These are phyloP conservation scores for Reinhardtius hippoglossoides DNA, from an alignment of 2,113 vertebrate genomes.

Conservation along the genomic window DNA sequence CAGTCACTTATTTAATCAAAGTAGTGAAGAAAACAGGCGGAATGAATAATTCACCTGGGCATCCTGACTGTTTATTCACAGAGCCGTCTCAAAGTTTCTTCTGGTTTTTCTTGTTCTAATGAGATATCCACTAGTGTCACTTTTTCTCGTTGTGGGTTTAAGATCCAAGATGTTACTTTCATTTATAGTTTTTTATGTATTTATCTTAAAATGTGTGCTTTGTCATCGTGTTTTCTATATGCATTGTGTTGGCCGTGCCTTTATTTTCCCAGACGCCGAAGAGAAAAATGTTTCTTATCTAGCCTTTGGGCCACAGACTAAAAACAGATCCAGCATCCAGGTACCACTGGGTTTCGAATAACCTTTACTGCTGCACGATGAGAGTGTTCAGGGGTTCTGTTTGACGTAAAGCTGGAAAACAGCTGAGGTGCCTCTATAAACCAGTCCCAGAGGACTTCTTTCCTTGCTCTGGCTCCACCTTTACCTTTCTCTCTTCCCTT, in stretches of 20 bases:
- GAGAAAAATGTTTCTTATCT: slow-evolving; percentile 45
- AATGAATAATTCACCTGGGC: slow-evolving; percentile 1
- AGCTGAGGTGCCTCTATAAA: slow-evolving; percentile 57
- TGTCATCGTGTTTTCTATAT: slow-evolving; percentile 1
- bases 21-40: slow-evolving; percentile 9
- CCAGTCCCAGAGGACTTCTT: slow-evolving; percentile 36
- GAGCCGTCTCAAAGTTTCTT: slow-evolving; percentile 8
- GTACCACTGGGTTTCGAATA: slow-evolving; percentile 58
- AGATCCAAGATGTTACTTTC: not conserved
- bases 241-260: slow-evolving; percentile 10
- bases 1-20: not conserved
- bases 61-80: not conserved
- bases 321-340: slow-evolving; percentile 54
- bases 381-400: slow-evolving; percentile 52
- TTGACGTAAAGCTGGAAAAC: slow-evolving; percentile 61
- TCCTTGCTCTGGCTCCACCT: slow-evolving; percentile 52
- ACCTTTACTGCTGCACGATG: slow-evolving; percentile 60
- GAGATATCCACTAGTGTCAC: not conserved
- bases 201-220: slow-evolving; percentile 1
- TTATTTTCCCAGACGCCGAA: slow-evolving; percentile 32
- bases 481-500: slow-evolving; percentile 43
- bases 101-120: not conserved
- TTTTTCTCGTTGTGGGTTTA: not conserved
- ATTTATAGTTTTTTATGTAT: not conserved
- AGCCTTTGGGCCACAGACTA: slow-evolving; percentile 54